Conservation (phyloP, 2,888 invertebrate species). For the Ecliptopera silaceata region DNA sequence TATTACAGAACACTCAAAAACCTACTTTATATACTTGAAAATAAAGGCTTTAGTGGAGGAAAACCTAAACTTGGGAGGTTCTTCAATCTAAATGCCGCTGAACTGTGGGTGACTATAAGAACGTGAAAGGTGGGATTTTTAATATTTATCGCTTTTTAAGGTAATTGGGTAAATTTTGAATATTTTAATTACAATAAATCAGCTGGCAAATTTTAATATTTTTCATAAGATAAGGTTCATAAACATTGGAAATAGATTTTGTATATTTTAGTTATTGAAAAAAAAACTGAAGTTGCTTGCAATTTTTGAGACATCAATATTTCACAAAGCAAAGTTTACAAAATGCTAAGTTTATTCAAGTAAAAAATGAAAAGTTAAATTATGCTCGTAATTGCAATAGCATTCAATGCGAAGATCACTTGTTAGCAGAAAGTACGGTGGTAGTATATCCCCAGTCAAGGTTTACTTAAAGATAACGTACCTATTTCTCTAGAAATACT, state of each 20-base stretch:
- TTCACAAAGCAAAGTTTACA: too few relatives aligned
- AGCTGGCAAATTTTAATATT: background rate
- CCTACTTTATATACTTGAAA: background rate
- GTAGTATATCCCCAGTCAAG: too few relatives aligned
- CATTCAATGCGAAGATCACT: too few relatives aligned
- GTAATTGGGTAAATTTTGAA: constrained; percentile 31
- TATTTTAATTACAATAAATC: background rate
- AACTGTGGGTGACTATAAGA: constrained; percentile 38
- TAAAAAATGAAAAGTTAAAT: too few relatives aligned
- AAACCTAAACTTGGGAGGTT: background rate
- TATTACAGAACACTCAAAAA: background rate
- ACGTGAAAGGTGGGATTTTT: constrained; percentile 37
- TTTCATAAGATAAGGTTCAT: background rate
- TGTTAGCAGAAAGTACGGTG: too few relatives aligned
- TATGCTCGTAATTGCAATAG: too few relatives aligned
- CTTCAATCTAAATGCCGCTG: constrained; percentile 40
- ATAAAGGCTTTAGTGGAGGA: constrained; percentile 1
- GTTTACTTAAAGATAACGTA: too few relatives aligned
- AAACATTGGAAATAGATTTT: too few relatives aligned
- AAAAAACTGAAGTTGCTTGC: too few relatives aligned
- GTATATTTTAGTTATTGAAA: too few relatives aligned
- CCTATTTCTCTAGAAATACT: background rate
- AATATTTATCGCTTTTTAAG: constrained; percentile 36
- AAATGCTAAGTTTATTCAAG: too few relatives aligned
- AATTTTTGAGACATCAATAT: too few relatives aligned